Base-by-base conservation (phyloP, 2,797 vertebrate genomes). In the Sciaenops ocellatus region DNA sequence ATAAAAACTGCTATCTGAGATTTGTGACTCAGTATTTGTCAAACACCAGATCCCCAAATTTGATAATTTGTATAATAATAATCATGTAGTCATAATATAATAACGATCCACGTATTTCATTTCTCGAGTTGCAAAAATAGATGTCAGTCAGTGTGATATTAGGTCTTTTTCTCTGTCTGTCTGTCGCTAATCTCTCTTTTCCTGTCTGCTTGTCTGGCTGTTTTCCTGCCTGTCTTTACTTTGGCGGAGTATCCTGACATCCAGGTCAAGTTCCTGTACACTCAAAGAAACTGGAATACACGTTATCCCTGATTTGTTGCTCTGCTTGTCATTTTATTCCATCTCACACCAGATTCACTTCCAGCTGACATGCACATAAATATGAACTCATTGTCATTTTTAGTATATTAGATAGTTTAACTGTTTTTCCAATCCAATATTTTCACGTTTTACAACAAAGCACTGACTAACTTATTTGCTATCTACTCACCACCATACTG, bases 161-260 rank as follows among this genome's bases (percentile, higher is more conserved):
- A 42, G 69, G 16, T 51, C 24, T 41, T 17, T 30, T 76, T 54
- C 20, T 70, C 41, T 52, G 20, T 61, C 30, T 34, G 51, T 79
- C 10, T 60, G 9, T 16, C 7, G 6, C 30, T 56, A 60, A 4
- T 64, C 52, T 55, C 62, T 65, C 62, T 47, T 52, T 62, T 66
- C 62, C 72, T 80, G 63, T 69, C 69, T 76, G 67, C 66, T 26
- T 62, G 64, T 69, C 62, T 63, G 38, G 16, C n/a, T 52, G 11
- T 68, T 63, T 72, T 62, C 54, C 67, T 69, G 72, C 42, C 62
- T 18, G 24, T 65, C 69, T 79, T 79, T 63, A 44, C 30, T 57
- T 74, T 74, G 83, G 51, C 57, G 63, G 51, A 60, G 20, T 2
- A 9, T 69, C 57, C 69, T 66, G 60, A 76, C 57, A 56, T 54